phyloP scores from a whole-genome alignment of 64 coral and sea anemone genomes.

The Montipora efflorescens region DNA sequence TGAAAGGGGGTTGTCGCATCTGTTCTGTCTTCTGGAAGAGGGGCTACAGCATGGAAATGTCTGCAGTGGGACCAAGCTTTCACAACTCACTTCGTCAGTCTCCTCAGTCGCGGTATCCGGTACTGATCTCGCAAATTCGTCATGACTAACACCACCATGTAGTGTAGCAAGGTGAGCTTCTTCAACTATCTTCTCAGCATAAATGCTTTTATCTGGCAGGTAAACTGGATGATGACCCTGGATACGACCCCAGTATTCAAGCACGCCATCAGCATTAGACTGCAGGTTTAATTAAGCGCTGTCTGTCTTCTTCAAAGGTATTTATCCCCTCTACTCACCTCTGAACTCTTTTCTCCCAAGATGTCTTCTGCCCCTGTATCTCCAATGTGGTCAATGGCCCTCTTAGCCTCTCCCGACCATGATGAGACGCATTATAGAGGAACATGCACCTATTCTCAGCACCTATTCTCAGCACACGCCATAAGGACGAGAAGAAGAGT shows the following conservation, averaged over 20 bases:
- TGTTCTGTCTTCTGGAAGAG: too few species aligned
- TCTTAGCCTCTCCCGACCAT: not conserved
- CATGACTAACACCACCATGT: not conserved
- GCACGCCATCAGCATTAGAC: too few species aligned
- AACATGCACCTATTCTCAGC: slow-evolving; percentile 61
- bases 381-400: slow-evolving; percentile 52
- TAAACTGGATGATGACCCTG: not conserved
- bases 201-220: not conserved
- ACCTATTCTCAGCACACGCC: slow-evolving; percentile 47
- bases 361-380: slow-evolving; percentile 12
- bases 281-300: too few species aligned
- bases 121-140: too few species aligned
- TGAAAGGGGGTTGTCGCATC: too few species aligned
- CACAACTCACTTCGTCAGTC: not conserved
- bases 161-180: not conserved
- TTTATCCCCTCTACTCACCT: not conserved
- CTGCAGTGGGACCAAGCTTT: not conserved
- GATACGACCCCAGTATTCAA: not conserved
- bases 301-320: too few species aligned
- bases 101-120: too few species aligned
- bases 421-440: slow-evolving; percentile 21
- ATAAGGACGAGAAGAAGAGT: not conserved
- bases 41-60: not conserved
- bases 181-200: not conserved
- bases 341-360: slow-evolving; percentile 53